phyloP scores from a whole-genome alignment of 2,888 invertebrate species.

The Cheiracanthium punctorium region DNA sequence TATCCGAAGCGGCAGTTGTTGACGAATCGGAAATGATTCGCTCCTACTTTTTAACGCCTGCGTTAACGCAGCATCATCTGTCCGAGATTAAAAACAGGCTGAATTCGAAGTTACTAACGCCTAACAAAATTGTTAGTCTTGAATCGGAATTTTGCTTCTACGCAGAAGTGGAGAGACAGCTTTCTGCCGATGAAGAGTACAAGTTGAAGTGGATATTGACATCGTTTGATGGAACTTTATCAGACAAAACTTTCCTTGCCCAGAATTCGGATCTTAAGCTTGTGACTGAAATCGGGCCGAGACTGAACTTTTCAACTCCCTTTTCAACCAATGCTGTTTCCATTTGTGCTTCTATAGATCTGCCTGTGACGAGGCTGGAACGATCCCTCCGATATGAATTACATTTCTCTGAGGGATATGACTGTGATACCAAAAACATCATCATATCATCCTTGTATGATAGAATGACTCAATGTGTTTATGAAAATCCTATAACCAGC shows the following conservation, averaged over 20 bases:
- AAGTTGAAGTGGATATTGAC: conserved; percentile 87
- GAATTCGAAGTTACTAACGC: conserved; percentile 16
- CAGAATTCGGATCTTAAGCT: not conserved
- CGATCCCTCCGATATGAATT: conserved; percentile 84
- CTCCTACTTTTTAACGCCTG: conserved; percentile 43
- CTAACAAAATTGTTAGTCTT: conserved; percentile 69
- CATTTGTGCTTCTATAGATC: conserved; percentile 85
- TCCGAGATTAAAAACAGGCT: conserved; percentile 12
- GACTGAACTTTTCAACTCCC: conserved; percentile 95
- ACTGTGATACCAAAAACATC: conserved; percentile 15
- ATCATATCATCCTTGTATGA: conserved; percentile 82
- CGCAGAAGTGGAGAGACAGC: conserved; percentile 80
- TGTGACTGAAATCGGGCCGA: conserved; percentile 74
- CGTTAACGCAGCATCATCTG: conserved; percentile 40
- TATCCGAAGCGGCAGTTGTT: too few species aligned
- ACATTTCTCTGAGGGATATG: conserved; percentile 72
- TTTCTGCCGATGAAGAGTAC: conserved; percentile 81
- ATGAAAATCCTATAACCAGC: conserved; percentile 81
- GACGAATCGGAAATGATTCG: conserved; percentile 22
- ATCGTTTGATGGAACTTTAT: conserved; percentile 77
- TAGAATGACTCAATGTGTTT: conserved; percentile 94
- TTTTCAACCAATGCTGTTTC: conserved; percentile 97
- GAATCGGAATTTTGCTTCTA: conserved; percentile 89
- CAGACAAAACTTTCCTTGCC: conserved; percentile 11
- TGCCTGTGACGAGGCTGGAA: conserved; percentile 87